Evolutionary conservation across 2,888 invertebrate species (phyloP), one percentile per base, ranked within the genome.

Genomic region (Drosophila helvetica): DNA sequence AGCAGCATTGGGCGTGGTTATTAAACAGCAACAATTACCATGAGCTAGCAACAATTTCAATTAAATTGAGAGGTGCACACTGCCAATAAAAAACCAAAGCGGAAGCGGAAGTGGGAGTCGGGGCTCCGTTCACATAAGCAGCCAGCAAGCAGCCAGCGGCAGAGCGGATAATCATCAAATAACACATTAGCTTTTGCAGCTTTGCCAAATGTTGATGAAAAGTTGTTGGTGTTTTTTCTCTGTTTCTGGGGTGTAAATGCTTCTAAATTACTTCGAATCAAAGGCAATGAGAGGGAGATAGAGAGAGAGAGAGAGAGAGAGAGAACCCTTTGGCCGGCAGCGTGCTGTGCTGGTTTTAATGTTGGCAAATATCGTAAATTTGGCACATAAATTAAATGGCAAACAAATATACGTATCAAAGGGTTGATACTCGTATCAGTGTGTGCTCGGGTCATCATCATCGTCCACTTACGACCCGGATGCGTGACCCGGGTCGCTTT

Each of bases 341-440:
- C 43, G 47, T n/a, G 47, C 43, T 63, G 68, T 75, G 75, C 82
- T 83, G 78, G 67, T 86, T 88, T 88, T 83, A 80, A 88, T 86
- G 77, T 69, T 65, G 68, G 70, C 71, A 69, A 76, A 78, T 76
- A 73, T 73, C 84, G 84, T 86, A 88, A 86, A 86, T 83, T 77
- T 68, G 43, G 63, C 66, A 75, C 69, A 86, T 85, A 88, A 88
- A 88, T 86, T 79, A 80, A 80, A 80, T 80, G 76, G 74, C 77
- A 70, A 82, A 69, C 74, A 79, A 86, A 80, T 79, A 78, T 77
- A 38, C 38, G 38, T 7, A 38, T n/a, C 78, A 72, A 82, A 82
- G 83, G 85, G 83, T 76, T 83, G 64, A 80, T 76, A 27, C 27
- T 27, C 25, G 25, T 25, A 77, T 80, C 74, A 55, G 47, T 30